Evolutionary conservation across 2,888 invertebrate genomes (phyloP).

Genomic region (Lysandra bellargus): DNA sequence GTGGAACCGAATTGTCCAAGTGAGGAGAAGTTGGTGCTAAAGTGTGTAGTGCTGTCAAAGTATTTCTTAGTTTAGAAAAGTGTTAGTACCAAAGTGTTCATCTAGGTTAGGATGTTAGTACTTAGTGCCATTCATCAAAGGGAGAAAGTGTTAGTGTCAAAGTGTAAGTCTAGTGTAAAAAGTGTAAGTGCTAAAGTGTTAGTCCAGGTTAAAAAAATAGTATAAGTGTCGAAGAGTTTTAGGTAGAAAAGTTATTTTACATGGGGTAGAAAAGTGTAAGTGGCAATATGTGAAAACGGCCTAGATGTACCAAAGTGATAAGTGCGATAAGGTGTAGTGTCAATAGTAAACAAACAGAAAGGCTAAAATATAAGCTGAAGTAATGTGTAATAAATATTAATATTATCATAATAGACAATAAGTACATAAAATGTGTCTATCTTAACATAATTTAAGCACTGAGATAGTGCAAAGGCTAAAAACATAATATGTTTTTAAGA

Average conservation of each 20-base stretch:
- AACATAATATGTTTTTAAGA: no score
- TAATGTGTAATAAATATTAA: background rate
- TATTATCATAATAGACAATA: background rate
- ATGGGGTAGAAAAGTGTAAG: background rate
- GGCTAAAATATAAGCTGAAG: background rate
- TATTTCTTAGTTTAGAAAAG: background rate
- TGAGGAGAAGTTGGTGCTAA: background rate
- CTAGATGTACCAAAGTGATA: background rate
- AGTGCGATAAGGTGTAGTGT: background rate
- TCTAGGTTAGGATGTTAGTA: background rate
- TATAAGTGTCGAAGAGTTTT: background rate
- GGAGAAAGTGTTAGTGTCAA: background rate
- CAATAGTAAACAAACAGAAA: background rate
- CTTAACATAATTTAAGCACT: no score
- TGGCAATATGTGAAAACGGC: background rate
- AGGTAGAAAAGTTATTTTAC: background rate
- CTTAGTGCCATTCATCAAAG: background rate
- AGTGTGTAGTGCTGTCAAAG: constrained; percentile 11
- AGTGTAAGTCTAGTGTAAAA: background rate
- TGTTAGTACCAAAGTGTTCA: background rate
- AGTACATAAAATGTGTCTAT: background rate
- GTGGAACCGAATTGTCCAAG: constrained; percentile 32
- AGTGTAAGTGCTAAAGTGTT: background rate
- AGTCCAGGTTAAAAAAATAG: background rate
- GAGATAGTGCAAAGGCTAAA: no score